Percentiles rank a stretch among this genome's conserved stretches.
Conservation (phyloP, 2,113 vertebrate species). For the Leucoraja erinaceus region DNA sequence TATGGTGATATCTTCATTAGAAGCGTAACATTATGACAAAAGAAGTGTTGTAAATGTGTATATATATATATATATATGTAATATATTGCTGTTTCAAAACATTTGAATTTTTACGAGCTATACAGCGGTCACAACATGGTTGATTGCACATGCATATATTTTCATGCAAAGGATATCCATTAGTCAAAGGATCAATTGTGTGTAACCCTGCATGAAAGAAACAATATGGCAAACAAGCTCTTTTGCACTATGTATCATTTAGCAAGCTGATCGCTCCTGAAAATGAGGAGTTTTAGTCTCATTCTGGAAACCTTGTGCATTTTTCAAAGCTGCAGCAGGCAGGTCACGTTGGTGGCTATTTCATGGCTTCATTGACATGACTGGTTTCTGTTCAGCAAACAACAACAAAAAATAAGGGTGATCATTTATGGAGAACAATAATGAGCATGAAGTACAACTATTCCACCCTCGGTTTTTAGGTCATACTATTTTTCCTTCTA, state of each 20-base stretch:
- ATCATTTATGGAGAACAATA: neutral
- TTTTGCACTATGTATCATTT: constrained; percentile 13
- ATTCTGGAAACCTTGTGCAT: neutral
- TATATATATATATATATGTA: too few relatives aligned
- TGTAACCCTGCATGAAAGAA: constrained; percentile 10
- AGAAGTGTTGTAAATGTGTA: neutral
- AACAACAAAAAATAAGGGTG: neutral
- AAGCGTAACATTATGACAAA: neutral
- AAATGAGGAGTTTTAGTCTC: neutral
- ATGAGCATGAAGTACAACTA: neutral
- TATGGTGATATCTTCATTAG: neutral
- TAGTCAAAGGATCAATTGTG: constrained; percentile 26
- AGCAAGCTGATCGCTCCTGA: constrained; percentile 24
- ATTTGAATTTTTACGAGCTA: neutral
- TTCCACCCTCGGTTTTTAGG: neutral
- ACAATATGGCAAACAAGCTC: neutral
- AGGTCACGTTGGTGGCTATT: neutral
- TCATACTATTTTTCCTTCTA: neutral
- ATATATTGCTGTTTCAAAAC: neutral
- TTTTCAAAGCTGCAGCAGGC: neutral
- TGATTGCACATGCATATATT: neutral
- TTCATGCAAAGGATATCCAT: neutral
- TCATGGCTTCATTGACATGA: constrained; percentile 5
- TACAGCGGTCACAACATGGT: neutral
- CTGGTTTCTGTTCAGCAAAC: constrained; percentile 27